Conservation (phyloP, 2,113 vertebrate genomes). For the Percopsis transmontana region DNA sequence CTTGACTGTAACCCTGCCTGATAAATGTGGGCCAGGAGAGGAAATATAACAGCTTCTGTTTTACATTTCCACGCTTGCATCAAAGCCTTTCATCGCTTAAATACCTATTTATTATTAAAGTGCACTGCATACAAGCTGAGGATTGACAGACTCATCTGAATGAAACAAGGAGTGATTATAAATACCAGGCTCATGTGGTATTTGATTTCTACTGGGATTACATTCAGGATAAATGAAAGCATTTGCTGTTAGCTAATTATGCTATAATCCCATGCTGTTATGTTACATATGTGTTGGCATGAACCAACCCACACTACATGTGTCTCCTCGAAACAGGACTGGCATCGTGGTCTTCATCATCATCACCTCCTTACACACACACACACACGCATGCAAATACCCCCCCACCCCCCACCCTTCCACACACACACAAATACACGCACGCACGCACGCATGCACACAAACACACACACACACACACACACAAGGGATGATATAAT, state of each 20-base stretch:
- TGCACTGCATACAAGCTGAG: conserved; percentile 18
- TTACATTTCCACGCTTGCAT: conserved; percentile 24
- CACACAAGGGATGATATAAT: conserved; percentile 19
- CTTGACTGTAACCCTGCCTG: conserved; percentile 10
- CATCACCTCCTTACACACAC: conserved; percentile 15
- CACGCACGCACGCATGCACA: not conserved
- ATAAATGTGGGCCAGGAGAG: conserved; percentile 5
- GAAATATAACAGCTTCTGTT: conserved; percentile 17
- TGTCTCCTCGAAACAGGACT: conserved; percentile 25
- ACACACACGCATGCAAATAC: not conserved
- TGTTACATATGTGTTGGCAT: conserved; percentile 52
- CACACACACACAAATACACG: not conserved
- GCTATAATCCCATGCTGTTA: conserved; percentile 42
- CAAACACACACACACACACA: conserved; percentile 6
- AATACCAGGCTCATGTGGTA: not conserved
- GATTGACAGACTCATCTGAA: conserved; percentile 9
- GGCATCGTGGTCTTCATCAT: conserved; percentile 26
- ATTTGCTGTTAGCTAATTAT: conserved; percentile 55
- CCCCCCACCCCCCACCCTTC: not conserved
- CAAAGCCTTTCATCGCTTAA: not conserved
- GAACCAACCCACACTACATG: conserved; percentile 33
- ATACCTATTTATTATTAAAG: conserved; percentile 27
- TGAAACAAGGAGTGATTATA: not conserved
- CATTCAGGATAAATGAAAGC: conserved; percentile 44
- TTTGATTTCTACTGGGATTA: not conserved